Base-by-base conservation (phyloP, 1,140 invertebrate genomes). In the Macrotrachela quadricornifera region DNA sequence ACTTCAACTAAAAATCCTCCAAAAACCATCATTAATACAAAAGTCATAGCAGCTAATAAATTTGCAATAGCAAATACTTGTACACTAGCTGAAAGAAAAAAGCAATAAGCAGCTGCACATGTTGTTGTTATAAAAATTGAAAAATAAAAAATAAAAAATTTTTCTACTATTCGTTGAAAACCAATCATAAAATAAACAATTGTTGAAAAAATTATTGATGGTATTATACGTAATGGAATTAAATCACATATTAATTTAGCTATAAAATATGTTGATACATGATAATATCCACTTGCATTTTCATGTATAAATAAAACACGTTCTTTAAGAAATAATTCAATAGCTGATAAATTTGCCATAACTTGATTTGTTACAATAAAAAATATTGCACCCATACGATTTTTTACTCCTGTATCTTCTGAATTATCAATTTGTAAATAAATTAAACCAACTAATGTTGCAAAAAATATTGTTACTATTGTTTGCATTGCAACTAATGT, bases 21-120 rank as follows among this genome's bases (percentile, higher is more conserved):
- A 57, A 68, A 70, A 18, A 70, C 67, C 66, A 70, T 69, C 67
- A 68, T 68, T 52, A 66, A 63, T 0, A 65, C 63, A 56, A 61
- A 70, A 38, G 54, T 54, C 13, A 68, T 56, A 15, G 66, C 62
- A 17, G 65, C 62, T 36, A 64, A 58, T 1, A 67, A 52, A 47
- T 66, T 67, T 21, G 64, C 68, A 17, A 70, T 56, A 46, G 66
- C 61, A 55, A 62, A 59, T 21, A 64, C 62, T 14, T 52, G 53
- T 4, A 66, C 62, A 12, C 57, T 57, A 6, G 67, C 62, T 56
- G 66, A 67, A 57, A 68, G 59, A 51, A 59, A 57, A 56, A 69
- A 66, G 6, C 65, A 63, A 1, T 68, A 44, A 16, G 61, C 56
- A 11, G 63, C 62, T 13, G 65, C 68, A 17, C 65, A 46, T 43